Evolutionary conservation across 2,113 vertebrate genomes (phyloP), one percentile per base, ranked within the genome.

Genomic region (Mugil cephalus): DNA sequence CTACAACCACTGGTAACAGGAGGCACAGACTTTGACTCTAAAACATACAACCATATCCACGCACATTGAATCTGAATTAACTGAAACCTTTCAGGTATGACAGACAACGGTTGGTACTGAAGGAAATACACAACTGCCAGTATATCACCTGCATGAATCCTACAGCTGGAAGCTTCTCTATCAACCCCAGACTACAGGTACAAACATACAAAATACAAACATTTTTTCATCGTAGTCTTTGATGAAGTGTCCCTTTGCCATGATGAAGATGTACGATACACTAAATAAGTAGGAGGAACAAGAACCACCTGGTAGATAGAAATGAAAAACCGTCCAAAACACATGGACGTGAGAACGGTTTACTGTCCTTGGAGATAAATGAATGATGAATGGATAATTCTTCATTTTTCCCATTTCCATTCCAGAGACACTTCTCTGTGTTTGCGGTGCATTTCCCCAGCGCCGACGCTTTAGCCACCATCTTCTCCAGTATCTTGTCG

Each of bases 41-140:
- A 45, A 14, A 58, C 60, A 1, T 34, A 39, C 1, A 61, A 8
- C 13, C 43, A 48, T 14, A 11, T 2, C 52, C 13, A 50, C 6
- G 45, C n/a, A 14, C 9, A 14, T 46, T 61, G 13, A 62, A 45
- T 77, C 13, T 35, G 59, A 40, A 52, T 19, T 15, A n/a, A 38
- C 1, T 36, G 7, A 55, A 43, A 38, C 11, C 60, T 91, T 94
- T 84, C 91, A 99, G 98, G 98, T 99, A 98, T 94, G 98, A 99
- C 94, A 95, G 97, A 90, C 96, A 97, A 90, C 97, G 94, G 88
- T 91, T 94, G 71, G 91, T 92, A 63, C 90, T 96, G 90, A 99
- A 99, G 94, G 97, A 96, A 93, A 95, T 96, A 72, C 94, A 95
- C 89, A 95, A 96, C 92, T 97, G 96, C 92, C 96, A 95, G 91